A percentile compares a stretch with the other conserved stretches of the same genome.
These are phyloP conservation scores for Drosophila sucinea DNA, from an alignment of 1,140 invertebrate species.

Conservation along the genomic window DNA sequence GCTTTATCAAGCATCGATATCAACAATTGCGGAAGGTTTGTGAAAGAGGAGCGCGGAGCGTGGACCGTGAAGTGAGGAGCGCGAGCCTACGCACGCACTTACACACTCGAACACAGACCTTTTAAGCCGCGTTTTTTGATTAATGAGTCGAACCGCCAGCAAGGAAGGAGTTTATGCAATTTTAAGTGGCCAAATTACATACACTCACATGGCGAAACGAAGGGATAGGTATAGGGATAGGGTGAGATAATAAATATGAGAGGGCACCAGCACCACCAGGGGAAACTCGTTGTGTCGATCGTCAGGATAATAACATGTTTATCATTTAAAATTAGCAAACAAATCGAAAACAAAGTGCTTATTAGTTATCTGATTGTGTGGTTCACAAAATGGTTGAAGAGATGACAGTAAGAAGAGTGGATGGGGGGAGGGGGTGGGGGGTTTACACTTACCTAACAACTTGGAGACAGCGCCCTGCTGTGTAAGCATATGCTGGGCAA, in stretches of 20 bases:
- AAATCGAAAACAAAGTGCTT: conserved; percentile 73
- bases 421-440: background rate
- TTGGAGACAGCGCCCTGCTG: conserved; percentile 96
- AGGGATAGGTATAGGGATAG: background rate
- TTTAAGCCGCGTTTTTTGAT: conserved; percentile 57
- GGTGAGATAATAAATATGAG: conserved; percentile 7
- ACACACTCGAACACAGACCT: background rate
- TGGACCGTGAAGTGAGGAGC: background rate
- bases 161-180: conserved; percentile 69
- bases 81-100: conserved; percentile 9
- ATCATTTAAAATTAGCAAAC: conserved; percentile 75
- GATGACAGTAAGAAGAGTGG: background rate
- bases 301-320: conserved; percentile 74
- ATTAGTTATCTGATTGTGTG: conserved; percentile 43
- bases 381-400: background rate
- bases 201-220: conserved; percentile 18
- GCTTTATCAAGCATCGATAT: conserved; percentile 66
- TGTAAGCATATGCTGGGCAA: conserved; percentile 93
- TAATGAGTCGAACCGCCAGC: conserved; percentile 53
- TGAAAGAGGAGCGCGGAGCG: background rate
- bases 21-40: conserved; percentile 27
- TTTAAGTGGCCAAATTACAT: conserved; percentile 78
- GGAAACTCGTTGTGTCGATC: background rate
- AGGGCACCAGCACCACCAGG: background rate
- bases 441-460: conserved; percentile 89